These are phyloP conservation scores for Heliconius charithonia DNA, from an alignment of 2,888 invertebrate genomes.

Conservation along the genomic window DNA sequence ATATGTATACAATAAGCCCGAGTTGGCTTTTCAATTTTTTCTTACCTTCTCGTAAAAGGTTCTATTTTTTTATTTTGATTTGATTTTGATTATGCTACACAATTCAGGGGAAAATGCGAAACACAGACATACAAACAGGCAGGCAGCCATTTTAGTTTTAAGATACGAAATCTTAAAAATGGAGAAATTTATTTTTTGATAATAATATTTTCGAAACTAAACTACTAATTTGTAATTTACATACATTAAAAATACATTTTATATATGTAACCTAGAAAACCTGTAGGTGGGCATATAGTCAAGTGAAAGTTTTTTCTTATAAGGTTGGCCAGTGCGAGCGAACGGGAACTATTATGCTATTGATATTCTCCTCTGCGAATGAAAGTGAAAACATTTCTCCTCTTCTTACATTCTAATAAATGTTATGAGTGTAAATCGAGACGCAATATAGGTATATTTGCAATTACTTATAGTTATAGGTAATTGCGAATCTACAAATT, in stretches of 20 bases:
- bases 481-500: background rate
- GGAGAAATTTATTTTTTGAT: background rate
- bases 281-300: slow-evolving; percentile 55
- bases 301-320: slow-evolving; percentile 68
- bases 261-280: slow-evolving; percentile 14
- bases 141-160: background rate
- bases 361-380: slow-evolving; percentile 64
- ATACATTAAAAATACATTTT: background rate
- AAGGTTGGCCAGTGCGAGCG: slow-evolving; percentile 53
- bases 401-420: slow-evolving; percentile 39
- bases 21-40: background rate
- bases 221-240: background rate
- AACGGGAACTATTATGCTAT: slow-evolving; percentile 63
- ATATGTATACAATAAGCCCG: background rate
- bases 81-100: no score
- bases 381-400: slow-evolving; percentile 59
- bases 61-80: no score
- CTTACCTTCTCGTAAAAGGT: no score
- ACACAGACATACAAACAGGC: no score
- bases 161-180: background rate
- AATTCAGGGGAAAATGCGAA: no score
- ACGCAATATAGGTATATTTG: background rate
- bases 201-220: background rate
- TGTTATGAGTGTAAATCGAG: background rate
- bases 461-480: background rate